Percentiles rank a stretch among this genome's conserved stretches.
Evolutionary conservation across 2,888 invertebrate genomes (phyloP).

Genomic region (Ferdinandea cuprea): DNA sequence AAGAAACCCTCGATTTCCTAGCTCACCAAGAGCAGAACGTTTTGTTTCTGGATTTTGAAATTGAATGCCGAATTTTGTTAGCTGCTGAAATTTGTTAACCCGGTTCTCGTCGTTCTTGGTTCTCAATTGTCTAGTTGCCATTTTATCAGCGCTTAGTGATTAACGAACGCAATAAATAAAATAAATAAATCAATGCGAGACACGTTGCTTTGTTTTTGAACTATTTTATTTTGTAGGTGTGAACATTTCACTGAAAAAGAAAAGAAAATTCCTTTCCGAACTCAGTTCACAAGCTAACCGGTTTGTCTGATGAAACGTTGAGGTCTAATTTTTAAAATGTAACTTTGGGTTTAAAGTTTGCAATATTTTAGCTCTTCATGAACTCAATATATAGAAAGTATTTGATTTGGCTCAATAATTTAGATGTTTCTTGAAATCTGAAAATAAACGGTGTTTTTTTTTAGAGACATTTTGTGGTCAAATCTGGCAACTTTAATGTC

Average conservation of each 20-base stretch:
- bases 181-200: slow-evolving; percentile 51
- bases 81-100: slow-evolving; percentile 77
- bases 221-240: neutral
- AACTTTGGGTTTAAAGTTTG: too few relatives aligned
- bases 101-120: slow-evolving; percentile 77
- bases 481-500: too few relatives aligned
- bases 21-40: slow-evolving; percentile 84
- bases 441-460: too few relatives aligned
- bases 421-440: too few relatives aligned
- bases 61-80: slow-evolving; percentile 78
- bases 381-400: too few relatives aligned
- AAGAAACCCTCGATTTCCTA: slow-evolving; percentile 83
- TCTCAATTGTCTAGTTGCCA: slow-evolving; percentile 54
- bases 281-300: slow-evolving; percentile 68
- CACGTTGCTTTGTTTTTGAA: slow-evolving; percentile 45
- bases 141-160: slow-evolving; percentile 32
- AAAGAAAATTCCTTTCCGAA: slow-evolving; percentile 9
- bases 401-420: too few relatives aligned
- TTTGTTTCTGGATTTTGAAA: slow-evolving; percentile 76
- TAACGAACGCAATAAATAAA: slow-evolving; percentile 50
- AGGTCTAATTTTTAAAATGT: slow-evolving; percentile 79
- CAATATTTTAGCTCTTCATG: too few relatives aligned
- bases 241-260: slow-evolving; percentile 29
- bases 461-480: too few relatives aligned
- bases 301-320: slow-evolving; percentile 77